Evolutionary conservation across 2,113 vertebrate genomes (phyloP).

Genomic region (Centropristis striata): DNA sequence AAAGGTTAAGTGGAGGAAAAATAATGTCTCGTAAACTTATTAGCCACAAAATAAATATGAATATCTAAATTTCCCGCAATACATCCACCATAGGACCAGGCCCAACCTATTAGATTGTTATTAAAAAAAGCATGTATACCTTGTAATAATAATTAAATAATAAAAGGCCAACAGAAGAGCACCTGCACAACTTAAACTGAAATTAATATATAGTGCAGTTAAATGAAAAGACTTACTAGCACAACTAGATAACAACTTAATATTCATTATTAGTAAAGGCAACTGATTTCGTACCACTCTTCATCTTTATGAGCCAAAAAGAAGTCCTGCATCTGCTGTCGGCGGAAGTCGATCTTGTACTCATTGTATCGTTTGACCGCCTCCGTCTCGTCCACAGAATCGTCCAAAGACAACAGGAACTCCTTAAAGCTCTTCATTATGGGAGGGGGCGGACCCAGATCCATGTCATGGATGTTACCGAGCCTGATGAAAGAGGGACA

Average conservation of each 20-base stretch:
- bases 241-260: conserved; percentile 11
- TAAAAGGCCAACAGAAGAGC: not conserved
- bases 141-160: conserved; percentile 9
- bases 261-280: conserved; percentile 13
- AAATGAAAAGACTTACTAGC: not conserved
- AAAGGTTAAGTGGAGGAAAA: no score
- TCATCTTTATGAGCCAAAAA: conserved; percentile 96
- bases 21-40: not conserved
- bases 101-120: conserved; percentile 6
- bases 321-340: conserved; percentile 97
- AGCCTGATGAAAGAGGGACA: conserved; percentile 78
- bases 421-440: conserved; percentile 96
- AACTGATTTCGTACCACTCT: conserved; percentile 90
- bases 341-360: conserved; percentile 94
- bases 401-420: conserved; percentile 92
- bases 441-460: conserved; percentile 89
- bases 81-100: conserved; percentile 21
- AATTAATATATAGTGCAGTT: not conserved
- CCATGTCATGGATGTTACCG: conserved; percentile 93
- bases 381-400: conserved; percentile 94
- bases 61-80: not conserved
- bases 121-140: not conserved
- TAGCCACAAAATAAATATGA: conserved; percentile 1
- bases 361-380: conserved; percentile 95
- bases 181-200: not conserved